phyloP scores from a whole-genome alignment of 2,888 invertebrate species.

The Phyllotreta striolata region DNA sequence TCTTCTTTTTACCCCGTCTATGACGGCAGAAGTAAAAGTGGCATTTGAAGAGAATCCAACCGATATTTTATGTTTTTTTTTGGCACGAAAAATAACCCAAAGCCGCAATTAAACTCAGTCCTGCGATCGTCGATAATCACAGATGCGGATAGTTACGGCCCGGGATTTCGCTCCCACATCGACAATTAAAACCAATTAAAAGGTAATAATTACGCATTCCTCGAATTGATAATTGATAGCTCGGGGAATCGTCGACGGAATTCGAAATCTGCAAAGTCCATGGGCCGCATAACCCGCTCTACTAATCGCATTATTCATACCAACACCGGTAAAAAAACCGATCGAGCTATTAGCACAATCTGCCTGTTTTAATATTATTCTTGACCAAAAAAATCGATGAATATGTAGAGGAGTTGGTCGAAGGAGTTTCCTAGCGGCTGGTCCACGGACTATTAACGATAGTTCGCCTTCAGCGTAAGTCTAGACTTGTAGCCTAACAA shows the following conservation, averaged over 20 bases:
- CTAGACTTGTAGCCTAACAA: slow-evolving; percentile 49
- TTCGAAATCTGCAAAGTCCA: too few relatives aligned
- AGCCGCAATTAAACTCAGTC: slow-evolving; percentile 7
- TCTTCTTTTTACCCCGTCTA: neutral
- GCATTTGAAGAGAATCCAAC: neutral
- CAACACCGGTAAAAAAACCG: too few relatives aligned
- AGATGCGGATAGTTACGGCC: slow-evolving; percentile 31
- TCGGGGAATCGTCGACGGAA: slow-evolving; percentile 42
- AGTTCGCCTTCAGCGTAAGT: slow-evolving; percentile 46
- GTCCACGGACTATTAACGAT: slow-evolving; percentile 38
- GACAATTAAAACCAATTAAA: slow-evolving; percentile 43
- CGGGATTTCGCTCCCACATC: slow-evolving; percentile 42
- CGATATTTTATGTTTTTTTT: neutral
- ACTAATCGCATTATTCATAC: too few relatives aligned
- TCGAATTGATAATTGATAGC: slow-evolving; percentile 48
- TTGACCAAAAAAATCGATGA: neutral
- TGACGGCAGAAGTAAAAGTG: slow-evolving; percentile 1
- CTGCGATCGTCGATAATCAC: slow-evolving; percentile 6
- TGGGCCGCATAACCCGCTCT: too few relatives aligned
- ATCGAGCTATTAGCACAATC: too few relatives aligned
- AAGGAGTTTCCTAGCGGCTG: slow-evolving; percentile 1
- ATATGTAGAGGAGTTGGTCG: neutral
- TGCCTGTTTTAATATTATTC: too few relatives aligned
- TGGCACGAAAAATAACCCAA: neutral
- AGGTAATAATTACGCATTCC: slow-evolving; percentile 45